These are phyloP conservation scores for Caranx ignobilis DNA, from an alignment of 2,113 vertebrate species.

Conservation along the genomic window DNA sequence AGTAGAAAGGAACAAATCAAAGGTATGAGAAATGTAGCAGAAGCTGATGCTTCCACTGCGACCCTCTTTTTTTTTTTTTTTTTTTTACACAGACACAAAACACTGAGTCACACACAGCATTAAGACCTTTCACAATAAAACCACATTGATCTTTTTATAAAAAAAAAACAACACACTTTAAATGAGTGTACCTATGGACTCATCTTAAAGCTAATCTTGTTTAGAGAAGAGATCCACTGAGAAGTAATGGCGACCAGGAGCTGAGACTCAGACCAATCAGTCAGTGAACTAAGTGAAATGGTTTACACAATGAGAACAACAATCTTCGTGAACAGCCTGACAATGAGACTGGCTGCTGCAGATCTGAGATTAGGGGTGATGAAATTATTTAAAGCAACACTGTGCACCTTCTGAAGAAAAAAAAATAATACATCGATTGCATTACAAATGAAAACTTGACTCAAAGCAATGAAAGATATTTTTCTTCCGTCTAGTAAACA, in stretches of 20 bases:
- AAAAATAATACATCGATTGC: background rate
- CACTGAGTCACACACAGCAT: slow-evolving; percentile 11
- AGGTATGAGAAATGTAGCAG: slow-evolving; percentile 76
- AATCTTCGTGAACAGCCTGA: background rate
- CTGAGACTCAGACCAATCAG: background rate
- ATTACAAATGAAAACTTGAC: background rate
- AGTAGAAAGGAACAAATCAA: slow-evolving; percentile 78
- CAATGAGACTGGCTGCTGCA: background rate
- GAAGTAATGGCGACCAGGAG: background rate
- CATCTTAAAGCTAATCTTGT: background rate
- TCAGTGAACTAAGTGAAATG: background rate
- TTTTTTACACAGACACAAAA: background rate
- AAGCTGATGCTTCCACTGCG: slow-evolving; percentile 22
- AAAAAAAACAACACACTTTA: too few relatives aligned
- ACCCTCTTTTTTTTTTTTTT: background rate
- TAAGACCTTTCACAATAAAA: slow-evolving; percentile 1
- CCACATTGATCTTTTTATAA: background rate
- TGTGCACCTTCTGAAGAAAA: too few relatives aligned
- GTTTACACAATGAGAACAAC: background rate
- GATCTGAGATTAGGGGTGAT: background rate
- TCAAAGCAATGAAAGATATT: background rate
- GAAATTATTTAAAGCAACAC: background rate
- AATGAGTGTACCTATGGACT: background rate
- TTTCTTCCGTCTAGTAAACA: background rate
- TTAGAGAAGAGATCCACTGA: background rate